Conservation (phyloP, 2,797 vertebrate species). For the Aphelocoma californica region DNA sequence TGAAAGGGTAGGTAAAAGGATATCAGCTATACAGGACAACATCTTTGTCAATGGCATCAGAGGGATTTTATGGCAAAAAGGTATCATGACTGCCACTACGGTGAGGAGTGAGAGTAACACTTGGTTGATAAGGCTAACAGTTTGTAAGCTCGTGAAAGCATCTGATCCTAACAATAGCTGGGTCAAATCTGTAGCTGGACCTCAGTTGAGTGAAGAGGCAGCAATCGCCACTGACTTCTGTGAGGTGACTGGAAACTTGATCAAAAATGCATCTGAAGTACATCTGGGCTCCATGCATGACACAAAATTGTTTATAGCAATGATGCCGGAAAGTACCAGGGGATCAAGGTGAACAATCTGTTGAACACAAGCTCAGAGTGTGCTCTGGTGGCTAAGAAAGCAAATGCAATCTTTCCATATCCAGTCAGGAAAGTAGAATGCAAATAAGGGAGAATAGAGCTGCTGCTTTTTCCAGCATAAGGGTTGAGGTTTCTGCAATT, state of each 20-base stretch:
- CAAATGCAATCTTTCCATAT: not conserved
- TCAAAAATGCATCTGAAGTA: not conserved
- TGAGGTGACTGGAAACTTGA: not conserved
- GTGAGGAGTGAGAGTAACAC: not conserved
- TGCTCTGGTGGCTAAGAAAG: slow-evolving; percentile 46
- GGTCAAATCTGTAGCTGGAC: not conserved
- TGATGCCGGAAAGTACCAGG: not conserved
- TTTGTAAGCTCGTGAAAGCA: not conserved
- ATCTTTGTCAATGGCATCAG: not conserved
- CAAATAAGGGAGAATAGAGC: not conserved
- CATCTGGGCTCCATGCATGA: not conserved
- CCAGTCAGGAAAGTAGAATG: not conserved
- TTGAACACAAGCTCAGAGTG: slow-evolving; percentile 28
- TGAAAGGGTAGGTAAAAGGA: not conserved
- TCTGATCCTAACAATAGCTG: not conserved
- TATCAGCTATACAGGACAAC: not conserved
- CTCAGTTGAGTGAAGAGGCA: not conserved
- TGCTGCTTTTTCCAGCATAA: not conserved
- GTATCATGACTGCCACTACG: not conserved
- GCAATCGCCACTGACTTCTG: not conserved
- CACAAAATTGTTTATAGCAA: not conserved
- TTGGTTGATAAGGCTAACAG: not conserved
- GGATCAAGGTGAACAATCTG: not conserved
- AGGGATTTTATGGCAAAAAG: not conserved
- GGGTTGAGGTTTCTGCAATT: not conserved